Evolutionary conservation across 2,888 invertebrate genomes (phyloP).

Genomic region (Drosophila recens): DNA sequence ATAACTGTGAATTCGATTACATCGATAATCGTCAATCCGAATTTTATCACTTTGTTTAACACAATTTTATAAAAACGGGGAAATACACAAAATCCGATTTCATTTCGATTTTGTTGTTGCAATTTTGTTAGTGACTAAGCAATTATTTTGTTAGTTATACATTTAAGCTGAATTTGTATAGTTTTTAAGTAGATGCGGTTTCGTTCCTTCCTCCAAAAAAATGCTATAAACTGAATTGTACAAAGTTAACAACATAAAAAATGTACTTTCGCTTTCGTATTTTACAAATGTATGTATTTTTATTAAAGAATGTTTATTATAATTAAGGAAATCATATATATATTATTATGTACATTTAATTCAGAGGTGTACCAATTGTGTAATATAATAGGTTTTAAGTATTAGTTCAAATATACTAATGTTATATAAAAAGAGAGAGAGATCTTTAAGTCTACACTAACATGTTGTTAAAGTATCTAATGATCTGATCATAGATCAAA

Average conservation of each 20-base stretch:
- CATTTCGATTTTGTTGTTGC: conserved; percentile 5
- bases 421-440: conserved; percentile 36
- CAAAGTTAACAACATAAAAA: conserved; percentile 47
- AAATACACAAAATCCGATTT: background rate
- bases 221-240: conserved; percentile 24
- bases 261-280: conserved; percentile 42
- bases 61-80: background rate
- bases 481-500: conserved; percentile 67
- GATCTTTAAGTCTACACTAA: conserved; percentile 44
- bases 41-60: conserved; percentile 1
- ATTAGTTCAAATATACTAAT: conserved; percentile 69
- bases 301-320: conserved; percentile 27
- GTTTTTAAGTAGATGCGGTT: conserved; percentile 30
- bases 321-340: conserved; percentile 18
- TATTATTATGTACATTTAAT: conserved; percentile 45
- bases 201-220: conserved; percentile 42
- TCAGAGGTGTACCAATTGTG: conserved; percentile 8
- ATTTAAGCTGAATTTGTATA: conserved; percentile 15
- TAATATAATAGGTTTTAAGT: conserved; percentile 55
- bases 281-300: conserved; percentile 38
- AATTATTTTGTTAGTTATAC: conserved; percentile 1
- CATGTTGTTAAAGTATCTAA: conserved; percentile 80
- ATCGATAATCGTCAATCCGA: conserved; percentile 15
- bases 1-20: conserved; percentile 37
- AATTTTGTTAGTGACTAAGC: conserved; percentile 1